Evolutionary conservation across 2,797 vertebrate genomes (phyloP), one percentile per base, ranked within the genome.

Genomic region (Scarus forsteni): DNA sequence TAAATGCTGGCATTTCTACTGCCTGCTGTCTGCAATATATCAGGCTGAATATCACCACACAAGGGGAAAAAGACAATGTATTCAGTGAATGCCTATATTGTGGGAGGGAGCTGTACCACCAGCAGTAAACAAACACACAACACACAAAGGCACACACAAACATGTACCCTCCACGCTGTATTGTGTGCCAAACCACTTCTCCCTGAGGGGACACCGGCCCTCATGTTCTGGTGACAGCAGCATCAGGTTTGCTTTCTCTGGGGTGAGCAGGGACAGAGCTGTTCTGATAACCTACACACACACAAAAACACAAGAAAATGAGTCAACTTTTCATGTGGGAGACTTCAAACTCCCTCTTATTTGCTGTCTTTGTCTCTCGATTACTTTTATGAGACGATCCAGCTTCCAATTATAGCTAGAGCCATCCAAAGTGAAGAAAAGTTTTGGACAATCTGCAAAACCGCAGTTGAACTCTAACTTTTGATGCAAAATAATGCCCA

Each of bases 171-270:
- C 96, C 76, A 95, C n/a, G 15, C 91, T 96, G 92, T 98, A 99
- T 18, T 96, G 96, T 3, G 98, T 98, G 63, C 97, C 96, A 92
- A 98, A 98, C 97, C 97, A 99, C 89, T 94, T 96, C 92, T 99
- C 98, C 83, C 91, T 95, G 34, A 96, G 95, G 60, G 94, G 91
- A 92, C 97, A 98, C 58, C 88, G 95, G 84, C 97, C 96, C 86
- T 98, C 96, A 1, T 99, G 96, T 91, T 96, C 95, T 66, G 97
- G 97, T 70, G 98, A 99, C 75, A 98, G 87, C 73, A 98, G 86
- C 87, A 98, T 95, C 14, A 99, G 92, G 89, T 98, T 98, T 85
- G 96, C 96, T 87, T 92, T 96, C 82, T 96, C 95, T 45, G 97
- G 97, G 74, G 91, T 95, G 59, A 99, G 94, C 77, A 95, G 93